A percentile compares a stretch with the other conserved stretches of the same genome.
Evolutionary conservation across 2,113 vertebrate genomes (phyloP).

Genomic region (Maccullochella peelii): DNA sequence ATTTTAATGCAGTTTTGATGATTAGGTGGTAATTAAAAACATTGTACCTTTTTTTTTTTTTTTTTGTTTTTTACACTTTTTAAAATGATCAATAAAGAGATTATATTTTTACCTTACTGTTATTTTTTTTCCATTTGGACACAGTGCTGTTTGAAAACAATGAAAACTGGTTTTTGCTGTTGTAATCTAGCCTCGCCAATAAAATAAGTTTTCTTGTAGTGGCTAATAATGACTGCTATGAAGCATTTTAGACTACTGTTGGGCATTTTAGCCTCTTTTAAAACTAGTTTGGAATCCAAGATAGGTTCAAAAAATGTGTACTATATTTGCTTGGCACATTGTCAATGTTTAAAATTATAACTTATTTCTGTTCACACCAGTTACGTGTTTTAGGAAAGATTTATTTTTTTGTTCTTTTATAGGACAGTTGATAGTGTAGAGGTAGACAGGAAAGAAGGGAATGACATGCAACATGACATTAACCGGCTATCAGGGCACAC

Average conservation of each 20-base stretch:
- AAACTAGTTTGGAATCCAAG: neutral
- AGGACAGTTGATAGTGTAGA: neutral
- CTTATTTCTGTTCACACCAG: neutral
- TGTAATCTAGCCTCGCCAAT: neutral
- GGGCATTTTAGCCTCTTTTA: neutral
- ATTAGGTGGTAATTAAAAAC: neutral
- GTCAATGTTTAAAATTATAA: neutral
- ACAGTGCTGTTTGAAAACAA: neutral
- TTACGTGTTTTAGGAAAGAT: neutral
- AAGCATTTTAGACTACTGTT: neutral
- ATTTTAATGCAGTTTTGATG: slow-evolving; percentile 52
- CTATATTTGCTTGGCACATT: neutral
- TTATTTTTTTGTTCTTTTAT: neutral
- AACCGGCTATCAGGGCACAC: neutral
- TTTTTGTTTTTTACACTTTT: neutral
- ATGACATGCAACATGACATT: neutral
- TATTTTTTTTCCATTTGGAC: neutral
- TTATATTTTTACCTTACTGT: neutral
- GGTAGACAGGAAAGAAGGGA: neutral
- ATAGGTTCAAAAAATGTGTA: neutral
- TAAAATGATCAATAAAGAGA: slow-evolving; percentile 45
- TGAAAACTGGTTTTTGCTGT: neutral
- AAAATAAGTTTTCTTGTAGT: neutral
- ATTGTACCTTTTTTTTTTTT: neutral
- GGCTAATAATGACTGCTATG: neutral